Evolutionary conservation across 2,113 vertebrate species (phyloP).

Genomic region (Heterocephalus glaber): DNA sequence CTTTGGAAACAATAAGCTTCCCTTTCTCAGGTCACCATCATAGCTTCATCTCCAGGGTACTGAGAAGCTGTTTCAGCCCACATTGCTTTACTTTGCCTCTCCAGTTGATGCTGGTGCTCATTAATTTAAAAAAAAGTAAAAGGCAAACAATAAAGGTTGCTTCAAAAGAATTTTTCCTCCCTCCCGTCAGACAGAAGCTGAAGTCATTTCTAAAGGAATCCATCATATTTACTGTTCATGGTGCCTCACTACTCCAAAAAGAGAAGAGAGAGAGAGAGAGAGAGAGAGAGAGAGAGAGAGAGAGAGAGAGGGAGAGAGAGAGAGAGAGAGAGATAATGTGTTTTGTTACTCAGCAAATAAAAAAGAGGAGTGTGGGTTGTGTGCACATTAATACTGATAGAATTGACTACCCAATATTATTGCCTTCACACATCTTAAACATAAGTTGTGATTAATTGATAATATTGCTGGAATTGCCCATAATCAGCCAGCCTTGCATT

Average conservation of each 20-base stretch:
- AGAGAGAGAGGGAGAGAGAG: not conserved
- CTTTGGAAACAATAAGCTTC: not conserved
- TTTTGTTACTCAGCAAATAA: not conserved
- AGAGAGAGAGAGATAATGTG: too few species aligned
- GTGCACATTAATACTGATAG: constrained; percentile 64
- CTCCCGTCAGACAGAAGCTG: not conserved
- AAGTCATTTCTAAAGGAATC: constrained; percentile 15
- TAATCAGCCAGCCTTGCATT: not conserved
- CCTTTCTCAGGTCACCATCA: not conserved
- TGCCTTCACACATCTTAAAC: not conserved
- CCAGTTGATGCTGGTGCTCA: not conserved
- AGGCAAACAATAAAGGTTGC: not conserved
- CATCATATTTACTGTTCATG: not conserved
- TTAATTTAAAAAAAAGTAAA: not conserved
- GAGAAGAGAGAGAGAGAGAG: not conserved
- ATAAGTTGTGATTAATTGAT: not conserved
- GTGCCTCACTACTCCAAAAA: not conserved
- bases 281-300: not conserved
- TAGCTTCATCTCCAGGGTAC: not conserved
- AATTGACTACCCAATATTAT: not conserved
- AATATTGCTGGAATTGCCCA: not conserved
- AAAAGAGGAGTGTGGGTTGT: not conserved
- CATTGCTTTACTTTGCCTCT: not conserved
- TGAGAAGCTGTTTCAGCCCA: not conserved
- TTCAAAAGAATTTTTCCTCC: not conserved